Base-by-base conservation (phyloP, 2,888 invertebrate species). In the Trissoscelio sp. region DNA sequence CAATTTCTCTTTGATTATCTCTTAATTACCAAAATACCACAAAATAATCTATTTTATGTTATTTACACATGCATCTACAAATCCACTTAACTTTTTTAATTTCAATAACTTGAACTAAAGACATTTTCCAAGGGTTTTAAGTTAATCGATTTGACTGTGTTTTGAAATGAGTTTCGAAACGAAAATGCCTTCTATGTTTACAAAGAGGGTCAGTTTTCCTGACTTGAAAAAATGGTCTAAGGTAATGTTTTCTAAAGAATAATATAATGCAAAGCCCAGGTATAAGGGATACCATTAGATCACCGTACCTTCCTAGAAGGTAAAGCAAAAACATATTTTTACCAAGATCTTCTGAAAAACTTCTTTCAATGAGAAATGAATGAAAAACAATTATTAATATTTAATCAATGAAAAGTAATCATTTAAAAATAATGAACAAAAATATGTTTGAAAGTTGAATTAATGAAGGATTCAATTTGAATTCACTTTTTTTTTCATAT, bases 171-270 rank as follows among this genome's bases (percentile, higher is more conserved):
- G 11, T n/a, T n/a, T n/a, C n/a, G n/a, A n/a, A 31, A 31, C 31
- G 31, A 31, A 31, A 31, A 31, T 31, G 9, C 31, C 9, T 31
- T 31, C 31, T 9, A 7, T 31, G 6, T 7, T 31, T 31, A 16
- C 12, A 34, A 55, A 37, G 31, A 58, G 22, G 14, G 22, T 5
- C 58, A 24, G 24, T 58, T 58, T 39, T 39, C 42, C 42, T 39
- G 42, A 7, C 39, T n/a, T 20, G 58, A 58, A 42, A 58, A 22
- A 22, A 37, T 58, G 22, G 18, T 16, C 44, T 6, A 6, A 28
- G 28, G 3, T 28, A 31, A 31, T 31, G 31, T 9, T 31, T 31
- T 31, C 7, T 31, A 9, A 31, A 31, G 3, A 31, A 7, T 31
- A 31, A 6, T 9, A 31, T 31, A n/a, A n/a, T n/a, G n/a, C n/a